Percentiles rank a stretch among this genome's conserved stretches.
Evolutionary conservation across 2,888 invertebrate species (phyloP).

Genomic region (Tetrapedia diversipes): DNA sequence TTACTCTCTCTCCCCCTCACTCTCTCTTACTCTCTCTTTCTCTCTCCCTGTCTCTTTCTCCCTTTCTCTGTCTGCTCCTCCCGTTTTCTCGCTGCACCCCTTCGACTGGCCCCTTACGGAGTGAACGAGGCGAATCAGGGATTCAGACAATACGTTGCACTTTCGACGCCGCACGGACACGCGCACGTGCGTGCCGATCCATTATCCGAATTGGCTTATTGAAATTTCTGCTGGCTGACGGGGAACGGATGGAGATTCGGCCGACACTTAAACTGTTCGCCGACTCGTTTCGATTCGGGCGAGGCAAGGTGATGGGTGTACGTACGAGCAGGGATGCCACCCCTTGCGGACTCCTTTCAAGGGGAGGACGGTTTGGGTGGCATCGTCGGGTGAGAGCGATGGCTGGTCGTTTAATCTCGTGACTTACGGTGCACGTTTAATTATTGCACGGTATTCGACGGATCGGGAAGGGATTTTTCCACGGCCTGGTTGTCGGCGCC

Average conservation of each 20-base stretch:
- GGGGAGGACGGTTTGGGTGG: neutral
- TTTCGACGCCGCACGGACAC: constrained; percentile 54
- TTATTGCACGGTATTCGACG: constrained; percentile 42
- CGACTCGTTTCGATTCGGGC: constrained; percentile 32
- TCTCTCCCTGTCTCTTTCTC: neutral
- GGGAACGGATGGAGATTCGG: constrained; percentile 81
- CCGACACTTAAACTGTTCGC: constrained; percentile 71
- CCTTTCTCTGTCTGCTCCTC: too few relatives aligned
- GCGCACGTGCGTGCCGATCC: constrained; percentile 78
- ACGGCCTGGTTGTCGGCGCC: neutral
- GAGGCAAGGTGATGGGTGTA: constrained; percentile 45
- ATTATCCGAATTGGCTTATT: constrained; percentile 82
- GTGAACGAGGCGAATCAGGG: constrained; percentile 67
- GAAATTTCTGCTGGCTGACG: constrained; percentile 79
- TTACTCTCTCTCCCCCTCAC: neutral
- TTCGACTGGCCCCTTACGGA: too few relatives aligned
- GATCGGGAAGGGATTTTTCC: constrained; percentile 28
- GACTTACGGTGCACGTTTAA: constrained; percentile 64
- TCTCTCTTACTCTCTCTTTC: neutral
- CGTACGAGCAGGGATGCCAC: too few relatives aligned
- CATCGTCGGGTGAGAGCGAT: constrained; percentile 1
- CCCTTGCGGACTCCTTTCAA: neutral
- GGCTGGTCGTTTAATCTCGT: constrained; percentile 76
- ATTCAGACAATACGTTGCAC: constrained; percentile 67
- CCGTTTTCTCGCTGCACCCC: too few relatives aligned